Conservation (phyloP, 1,140 invertebrate species). For the Orchestia grillus region DNA sequence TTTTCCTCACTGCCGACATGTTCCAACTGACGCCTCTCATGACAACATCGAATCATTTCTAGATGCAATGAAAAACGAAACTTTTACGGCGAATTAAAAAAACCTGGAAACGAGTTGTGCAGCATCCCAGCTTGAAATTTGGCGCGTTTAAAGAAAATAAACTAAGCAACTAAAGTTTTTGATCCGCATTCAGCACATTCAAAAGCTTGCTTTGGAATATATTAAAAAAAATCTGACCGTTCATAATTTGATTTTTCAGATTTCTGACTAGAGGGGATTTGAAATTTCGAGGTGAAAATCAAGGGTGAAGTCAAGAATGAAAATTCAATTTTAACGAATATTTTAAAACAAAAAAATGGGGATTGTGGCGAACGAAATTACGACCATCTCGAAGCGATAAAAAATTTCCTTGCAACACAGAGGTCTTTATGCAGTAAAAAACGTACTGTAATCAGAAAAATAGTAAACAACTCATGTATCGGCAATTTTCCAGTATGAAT, state of each 20-base stretch:
- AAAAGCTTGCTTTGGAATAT: background rate
- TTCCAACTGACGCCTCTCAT: background rate
- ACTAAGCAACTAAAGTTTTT: background rate
- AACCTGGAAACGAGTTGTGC: background rate
- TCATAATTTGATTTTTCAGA: background rate
- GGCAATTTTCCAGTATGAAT: too few relatives aligned
- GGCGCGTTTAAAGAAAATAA: background rate
- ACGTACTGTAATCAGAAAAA: background rate
- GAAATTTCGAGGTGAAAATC: background rate
- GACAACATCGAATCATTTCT: background rate
- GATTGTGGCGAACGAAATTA: too few relatives aligned
- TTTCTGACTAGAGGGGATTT: background rate
- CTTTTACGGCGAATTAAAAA: too few relatives aligned
- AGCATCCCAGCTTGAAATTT: background rate
- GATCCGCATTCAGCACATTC: background rate
- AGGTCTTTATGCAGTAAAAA: background rate
- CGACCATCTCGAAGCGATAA: too few relatives aligned
- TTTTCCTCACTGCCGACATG: background rate
- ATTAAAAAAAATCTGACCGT: background rate
- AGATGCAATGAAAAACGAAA: background rate
- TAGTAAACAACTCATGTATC: background rate
- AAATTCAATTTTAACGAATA: too few relatives aligned
- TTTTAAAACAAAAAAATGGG: too few relatives aligned
- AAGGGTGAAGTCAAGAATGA: background rate
- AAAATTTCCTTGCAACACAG: background rate